Base-by-base conservation (phyloP, 2,888 invertebrate species). In the Sphaerophoria rueppellii region DNA sequence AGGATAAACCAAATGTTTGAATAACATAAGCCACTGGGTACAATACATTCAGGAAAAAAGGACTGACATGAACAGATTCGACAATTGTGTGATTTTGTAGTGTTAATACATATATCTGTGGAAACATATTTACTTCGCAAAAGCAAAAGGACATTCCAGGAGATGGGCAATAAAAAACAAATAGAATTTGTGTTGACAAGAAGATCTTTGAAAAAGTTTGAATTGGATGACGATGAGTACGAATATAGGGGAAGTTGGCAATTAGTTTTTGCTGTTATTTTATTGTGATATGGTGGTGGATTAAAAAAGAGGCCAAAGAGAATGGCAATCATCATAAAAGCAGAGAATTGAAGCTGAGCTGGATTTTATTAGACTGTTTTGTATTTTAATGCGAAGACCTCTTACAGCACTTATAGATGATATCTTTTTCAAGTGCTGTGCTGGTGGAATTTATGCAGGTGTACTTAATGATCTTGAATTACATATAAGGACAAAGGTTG, bases 1-100 rank as follows among this genome's bases (percentile, higher is more conserved):
- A 52, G 70, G 58, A 70, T 75, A 79, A 74, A 70, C 65, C 48
- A 70, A 54, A 32, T 57, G 4, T 70, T 73, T 70, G 74, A 82
- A 82, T 70, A 70, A 69, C 78, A 71, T 74, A 78, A 75, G 48
- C 63, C 46, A 52, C 12, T 6, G 43, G 4, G 16, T 14, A 1
- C 48, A n/a, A 24, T 1, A 24, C 24, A 24, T 24, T 24, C 24
- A 24, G 24, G 24, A 24, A 24, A 24, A 24, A 79, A 60, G 35
- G 50, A 35, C 50, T 5, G 14, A 78, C 14, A 57, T 16, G 65
- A 69, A 43, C 14, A 46, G 35, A 40, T 40, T 72, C 69, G 60
- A 50, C 48, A 50, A 61, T 7, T 24, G 65, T 54, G 72, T 72
- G 70, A 73, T 60, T 76, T 76, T 60, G 34, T 52, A n/a, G 35